Conservation (phyloP, 2,113 vertebrate genomes). For the Circaetus gallicus region DNA sequence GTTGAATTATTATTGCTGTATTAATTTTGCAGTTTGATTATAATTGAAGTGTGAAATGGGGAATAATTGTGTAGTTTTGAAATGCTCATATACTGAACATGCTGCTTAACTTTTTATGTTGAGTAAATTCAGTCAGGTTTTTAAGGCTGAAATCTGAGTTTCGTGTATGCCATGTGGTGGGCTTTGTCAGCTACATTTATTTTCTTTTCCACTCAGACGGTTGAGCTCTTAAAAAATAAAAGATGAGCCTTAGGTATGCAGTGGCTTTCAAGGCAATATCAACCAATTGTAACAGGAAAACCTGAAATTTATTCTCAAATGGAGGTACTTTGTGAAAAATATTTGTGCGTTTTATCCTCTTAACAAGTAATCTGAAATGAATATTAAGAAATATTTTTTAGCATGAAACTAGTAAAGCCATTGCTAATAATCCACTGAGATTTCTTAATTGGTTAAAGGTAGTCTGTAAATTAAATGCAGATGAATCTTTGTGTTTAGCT, state of each 20-base stretch:
- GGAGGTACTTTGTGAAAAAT: neutral
- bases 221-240: neutral
- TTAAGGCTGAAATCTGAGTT: neutral
- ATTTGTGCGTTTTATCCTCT: neutral
- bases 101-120: neutral
- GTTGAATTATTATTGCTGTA: neutral
- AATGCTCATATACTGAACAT: neutral
- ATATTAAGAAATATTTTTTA: neutral
- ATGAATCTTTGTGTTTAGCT: neutral
- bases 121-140: neutral
- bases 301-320: neutral
- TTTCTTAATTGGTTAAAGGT: neutral
- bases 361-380: neutral
- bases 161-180: neutral
- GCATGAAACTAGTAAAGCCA: neutral
- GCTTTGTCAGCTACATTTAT: neutral
- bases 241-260: neutral
- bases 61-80: neutral
- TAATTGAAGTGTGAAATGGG: neutral
- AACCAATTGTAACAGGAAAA: neutral
- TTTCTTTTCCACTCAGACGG: neutral
- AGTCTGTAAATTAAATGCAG: neutral
- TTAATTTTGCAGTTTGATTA: neutral
- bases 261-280: neutral
- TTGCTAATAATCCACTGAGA: neutral